These are phyloP conservation scores for Drosophila micromelanica DNA, from an alignment of 1,140 invertebrate species.

Conservation along the genomic window DNA sequence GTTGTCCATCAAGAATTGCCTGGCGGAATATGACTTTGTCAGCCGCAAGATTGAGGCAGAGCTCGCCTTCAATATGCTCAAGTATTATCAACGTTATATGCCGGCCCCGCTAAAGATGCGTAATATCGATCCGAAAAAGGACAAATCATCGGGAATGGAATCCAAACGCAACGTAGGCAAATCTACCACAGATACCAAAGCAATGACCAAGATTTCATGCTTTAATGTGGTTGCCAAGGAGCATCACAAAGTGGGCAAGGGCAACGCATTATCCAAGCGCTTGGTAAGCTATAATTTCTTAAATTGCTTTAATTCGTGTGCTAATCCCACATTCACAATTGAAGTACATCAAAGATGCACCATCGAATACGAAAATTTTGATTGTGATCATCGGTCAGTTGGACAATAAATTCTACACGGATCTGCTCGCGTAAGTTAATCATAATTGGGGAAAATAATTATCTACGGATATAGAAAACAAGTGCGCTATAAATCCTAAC, in stretches of 20 bases:
- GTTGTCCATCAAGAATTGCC: constrained; percentile 33
- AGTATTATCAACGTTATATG: constrained; percentile 47
- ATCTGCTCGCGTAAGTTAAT: constrained; percentile 37
- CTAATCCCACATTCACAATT: background rate
- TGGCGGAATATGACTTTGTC: constrained; percentile 41
- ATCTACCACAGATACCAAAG: constrained; percentile 12
- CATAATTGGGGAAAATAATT: too few relatives aligned
- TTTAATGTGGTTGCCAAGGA: constrained; percentile 46
- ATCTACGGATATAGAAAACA: too few relatives aligned
- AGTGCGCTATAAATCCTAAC: too few relatives aligned
- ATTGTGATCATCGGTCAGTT: constrained; percentile 58
- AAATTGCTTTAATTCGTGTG: background rate
- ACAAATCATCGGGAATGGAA: background rate
- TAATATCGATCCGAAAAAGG: background rate
- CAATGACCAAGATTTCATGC: constrained; percentile 42
- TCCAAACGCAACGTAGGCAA: constrained; percentile 13
- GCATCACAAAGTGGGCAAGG: constrained; percentile 63
- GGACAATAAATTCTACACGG: constrained; percentile 50
- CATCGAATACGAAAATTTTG: constrained; percentile 28
- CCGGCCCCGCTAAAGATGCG: constrained; percentile 56
- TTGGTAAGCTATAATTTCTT: too few relatives aligned
- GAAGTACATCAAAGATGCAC: constrained; percentile 66
- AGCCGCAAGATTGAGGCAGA: constrained; percentile 49
- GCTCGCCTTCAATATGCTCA: constrained; percentile 47
- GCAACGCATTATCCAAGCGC: constrained; percentile 34